Evolutionary conservation across 1,140 invertebrate genomes (phyloP).

Genomic region (Amyelois transitella): DNA sequence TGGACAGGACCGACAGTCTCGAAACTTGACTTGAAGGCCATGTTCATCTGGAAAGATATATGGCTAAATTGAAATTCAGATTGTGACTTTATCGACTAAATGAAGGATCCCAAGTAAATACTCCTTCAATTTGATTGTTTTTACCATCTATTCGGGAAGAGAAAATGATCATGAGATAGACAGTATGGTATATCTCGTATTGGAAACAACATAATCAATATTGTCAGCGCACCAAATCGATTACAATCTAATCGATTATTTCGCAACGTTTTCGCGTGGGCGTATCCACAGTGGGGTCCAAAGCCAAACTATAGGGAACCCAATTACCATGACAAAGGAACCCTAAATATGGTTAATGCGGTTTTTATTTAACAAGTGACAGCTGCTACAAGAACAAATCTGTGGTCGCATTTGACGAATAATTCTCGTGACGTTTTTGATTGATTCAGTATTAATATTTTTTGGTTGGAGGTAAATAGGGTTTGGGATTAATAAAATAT

Average conservation of each 20-base stretch:
- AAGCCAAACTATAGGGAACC: background rate
- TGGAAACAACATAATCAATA: background rate
- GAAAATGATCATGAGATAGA: too few relatives aligned
- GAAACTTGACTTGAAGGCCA: too few relatives aligned
- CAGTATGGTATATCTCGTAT: background rate
- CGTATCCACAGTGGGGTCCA: background rate
- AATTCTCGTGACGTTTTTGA: background rate
- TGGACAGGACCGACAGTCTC: too few relatives aligned
- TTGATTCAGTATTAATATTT: background rate
- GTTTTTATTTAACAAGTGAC: slow-evolving; percentile 28
- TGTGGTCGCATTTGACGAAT: background rate
- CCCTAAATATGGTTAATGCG: slow-evolving; percentile 8
- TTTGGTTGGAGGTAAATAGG: background rate
- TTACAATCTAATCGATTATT: background rate
- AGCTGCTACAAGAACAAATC: slow-evolving; percentile 19
- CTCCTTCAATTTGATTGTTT: too few relatives aligned
- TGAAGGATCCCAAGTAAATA: too few relatives aligned
- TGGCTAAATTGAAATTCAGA: too few relatives aligned
- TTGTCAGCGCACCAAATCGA: background rate
- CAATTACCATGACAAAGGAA: slow-evolving; percentile 46
- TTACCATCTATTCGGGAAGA: too few relatives aligned
- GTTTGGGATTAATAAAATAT: background rate
- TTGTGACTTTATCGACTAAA: too few relatives aligned
- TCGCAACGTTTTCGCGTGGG: background rate
- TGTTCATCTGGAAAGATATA: too few relatives aligned